These are phyloP conservation scores for Patella depressa DNA, from an alignment of 2,888 invertebrate species.

Conservation along the genomic window DNA sequence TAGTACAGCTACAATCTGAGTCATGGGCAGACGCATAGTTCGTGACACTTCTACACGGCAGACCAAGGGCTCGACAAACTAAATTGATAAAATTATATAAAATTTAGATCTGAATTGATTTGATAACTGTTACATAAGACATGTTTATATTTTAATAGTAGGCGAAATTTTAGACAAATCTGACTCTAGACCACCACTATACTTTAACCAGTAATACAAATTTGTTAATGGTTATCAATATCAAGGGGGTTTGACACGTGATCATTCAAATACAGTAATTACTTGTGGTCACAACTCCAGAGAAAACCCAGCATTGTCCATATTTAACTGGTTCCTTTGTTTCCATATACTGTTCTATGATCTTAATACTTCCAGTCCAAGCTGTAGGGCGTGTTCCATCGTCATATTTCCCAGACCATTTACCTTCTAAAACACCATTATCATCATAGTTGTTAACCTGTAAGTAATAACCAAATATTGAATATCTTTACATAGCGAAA, in stretches of 20 bases:
- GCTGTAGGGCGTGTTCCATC: slow-evolving; percentile 45
- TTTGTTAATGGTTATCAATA: too few species aligned
- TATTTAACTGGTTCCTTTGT: slow-evolving; percentile 50
- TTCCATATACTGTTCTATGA: slow-evolving; percentile 55
- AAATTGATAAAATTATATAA: slow-evolving; percentile 18
- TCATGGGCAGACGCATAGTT: slow-evolving; percentile 65
- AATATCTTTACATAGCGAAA: too few species aligned
- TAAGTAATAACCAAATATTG: background rate
- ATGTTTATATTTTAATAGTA: too few species aligned
- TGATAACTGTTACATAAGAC: too few species aligned
- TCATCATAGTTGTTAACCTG: slow-evolving; percentile 45
- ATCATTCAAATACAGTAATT: background rate
- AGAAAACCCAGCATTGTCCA: slow-evolving; percentile 65
- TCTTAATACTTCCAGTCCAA: slow-evolving; percentile 59
- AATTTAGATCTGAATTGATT: background rate
- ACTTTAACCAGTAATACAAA: too few species aligned
- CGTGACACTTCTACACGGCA: slow-evolving; percentile 60
- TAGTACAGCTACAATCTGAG: slow-evolving; percentile 55
- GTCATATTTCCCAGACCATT: slow-evolving; percentile 60
- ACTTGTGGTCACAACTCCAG: slow-evolving; percentile 72
- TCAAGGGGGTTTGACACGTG: too few species aligned
- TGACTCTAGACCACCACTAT: too few species aligned
- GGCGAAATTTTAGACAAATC: too few species aligned
- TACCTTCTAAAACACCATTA: slow-evolving; percentile 54
- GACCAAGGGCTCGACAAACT: slow-evolving; percentile 63